Evolutionary conservation across 1,140 invertebrate species (phyloP), one percentile per base, ranked within the genome.

Genomic region (Uloborus diversus): DNA sequence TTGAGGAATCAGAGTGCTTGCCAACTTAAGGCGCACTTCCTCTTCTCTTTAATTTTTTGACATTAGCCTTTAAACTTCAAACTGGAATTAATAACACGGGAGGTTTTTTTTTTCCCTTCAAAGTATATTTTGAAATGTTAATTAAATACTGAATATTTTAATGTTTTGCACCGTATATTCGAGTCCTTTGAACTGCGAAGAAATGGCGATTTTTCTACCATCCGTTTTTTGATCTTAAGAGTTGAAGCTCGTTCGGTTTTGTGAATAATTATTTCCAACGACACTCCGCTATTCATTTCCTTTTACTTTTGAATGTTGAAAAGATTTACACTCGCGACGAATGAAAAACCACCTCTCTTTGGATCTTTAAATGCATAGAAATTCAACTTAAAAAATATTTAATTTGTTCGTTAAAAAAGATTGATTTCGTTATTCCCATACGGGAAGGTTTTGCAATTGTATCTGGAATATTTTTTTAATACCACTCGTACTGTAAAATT

Each of bases 131-230:
- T 66, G 64, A 66, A 49, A 27, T 66, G 64, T 49, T 66, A 49
- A 66, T 66, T 66, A 66, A 66, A 66, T 27, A 14, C 13, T 49
- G 25, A 66, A 66, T 66, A 66, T 32, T 66, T n/a, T 66, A 66
- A 66, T 49, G 51, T 47, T 49, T 11, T 66, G 5, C 17, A 32
- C 20, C 32, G 20, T 49, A 25, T 66, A 20, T 66, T 49, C 5
- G 14, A n/a, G 27, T 17, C 27, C 13, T 32, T 1, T 30, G 28
- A 13, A 32, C 13, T 30, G 37, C 17, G 37, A 42, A 42, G 17
- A 17, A 42, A 42, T 13, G 17, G 9, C 9, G 37, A 42, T 42
- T 42, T 42, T 42, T 42, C 37, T 17, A 42, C 17, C 37, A 42
- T 42, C 37, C 17, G 2, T 42, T 42, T 42, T 42, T 42, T 42